Percentiles rank a stretch among this genome's conserved stretches.
These are phyloP conservation scores for Xenops minutus DNA, from an alignment of 2,797 vertebrate genomes.

Conservation along the genomic window DNA sequence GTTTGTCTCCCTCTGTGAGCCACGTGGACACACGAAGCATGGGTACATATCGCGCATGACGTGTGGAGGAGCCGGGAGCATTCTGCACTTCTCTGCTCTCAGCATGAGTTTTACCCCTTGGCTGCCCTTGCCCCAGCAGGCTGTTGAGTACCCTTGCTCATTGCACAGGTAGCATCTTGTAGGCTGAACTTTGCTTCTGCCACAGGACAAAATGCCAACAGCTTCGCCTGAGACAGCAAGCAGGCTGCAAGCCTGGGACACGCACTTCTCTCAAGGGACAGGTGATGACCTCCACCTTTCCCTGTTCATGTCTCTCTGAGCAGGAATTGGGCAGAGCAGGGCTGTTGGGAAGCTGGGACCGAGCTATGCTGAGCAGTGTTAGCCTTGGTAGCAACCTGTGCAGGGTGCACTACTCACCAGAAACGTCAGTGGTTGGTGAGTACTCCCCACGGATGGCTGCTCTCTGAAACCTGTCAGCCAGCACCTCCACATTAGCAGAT, in stretches of 20 bases:
- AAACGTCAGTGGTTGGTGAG: rapidly evolving
- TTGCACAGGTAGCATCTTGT: not conserved
- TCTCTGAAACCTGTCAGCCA: constrained; percentile 3
- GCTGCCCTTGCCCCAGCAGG: not conserved
- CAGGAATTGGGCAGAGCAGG: not conserved
- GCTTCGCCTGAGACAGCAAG: not conserved
- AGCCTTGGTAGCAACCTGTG: not conserved
- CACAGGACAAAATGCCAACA: not conserved
- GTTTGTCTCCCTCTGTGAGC: not conserved
- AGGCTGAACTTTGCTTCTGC: not conserved
- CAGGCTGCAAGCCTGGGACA: not conserved
- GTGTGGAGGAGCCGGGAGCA: not conserved
- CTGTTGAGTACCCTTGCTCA: not conserved
- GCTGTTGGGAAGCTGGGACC: not conserved
- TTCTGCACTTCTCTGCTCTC: rapidly evolving
- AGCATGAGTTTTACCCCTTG: not conserved
- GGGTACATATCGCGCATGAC: rapidly evolving
- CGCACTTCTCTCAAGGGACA: not conserved
- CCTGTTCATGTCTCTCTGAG: rapidly evolving
- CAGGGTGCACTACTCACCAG: not conserved
- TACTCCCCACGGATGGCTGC: not conserved
- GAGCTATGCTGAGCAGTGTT: not conserved
- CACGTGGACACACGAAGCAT: rapidly evolving
- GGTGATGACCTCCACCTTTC: not conserved
- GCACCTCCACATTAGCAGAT: not conserved